Evolutionary conservation across 1,140 invertebrate species (phyloP).

Genomic region (Coptotermes formosanus): DNA sequence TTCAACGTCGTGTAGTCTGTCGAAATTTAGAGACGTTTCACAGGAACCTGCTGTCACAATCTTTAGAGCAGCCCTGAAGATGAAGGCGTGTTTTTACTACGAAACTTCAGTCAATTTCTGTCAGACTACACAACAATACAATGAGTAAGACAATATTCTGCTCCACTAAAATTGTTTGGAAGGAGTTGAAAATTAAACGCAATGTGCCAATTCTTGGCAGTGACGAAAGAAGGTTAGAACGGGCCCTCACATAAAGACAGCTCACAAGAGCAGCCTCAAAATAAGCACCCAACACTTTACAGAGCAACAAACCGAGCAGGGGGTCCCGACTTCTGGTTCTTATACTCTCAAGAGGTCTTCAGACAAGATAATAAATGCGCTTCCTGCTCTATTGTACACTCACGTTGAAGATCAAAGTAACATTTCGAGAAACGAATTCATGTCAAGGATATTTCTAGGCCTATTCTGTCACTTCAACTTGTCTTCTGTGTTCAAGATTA

Average conservation of each 20-base stretch:
- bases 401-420: background rate
- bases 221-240: background rate
- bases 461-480: too few relatives aligned
- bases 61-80: too few relatives aligned
- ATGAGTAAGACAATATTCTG: too few relatives aligned
- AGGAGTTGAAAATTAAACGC: too few relatives aligned
- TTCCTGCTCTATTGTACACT: background rate
- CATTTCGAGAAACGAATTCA: background rate
- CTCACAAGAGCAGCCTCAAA: background rate
- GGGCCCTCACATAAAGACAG: background rate
- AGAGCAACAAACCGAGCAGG: constrained; percentile 16
- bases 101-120: too few relatives aligned
- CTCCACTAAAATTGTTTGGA: too few relatives aligned
- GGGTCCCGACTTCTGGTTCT: constrained; percentile 7
- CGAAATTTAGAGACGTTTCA: too few relatives aligned
- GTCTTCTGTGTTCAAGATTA: too few relatives aligned
- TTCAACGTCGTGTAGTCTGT: too few relatives aligned
- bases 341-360: constrained; percentile 5
- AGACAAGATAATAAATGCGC: constrained; percentile 1
- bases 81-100: too few relatives aligned
- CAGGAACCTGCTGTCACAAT: too few relatives aligned
- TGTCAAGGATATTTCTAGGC: background rate
- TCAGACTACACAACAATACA: too few relatives aligned
- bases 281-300: background rate
- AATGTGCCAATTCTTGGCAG: background rate